Conservation (phyloP, 2,888 invertebrate genomes). For the Macroteleia sp. region DNA sequence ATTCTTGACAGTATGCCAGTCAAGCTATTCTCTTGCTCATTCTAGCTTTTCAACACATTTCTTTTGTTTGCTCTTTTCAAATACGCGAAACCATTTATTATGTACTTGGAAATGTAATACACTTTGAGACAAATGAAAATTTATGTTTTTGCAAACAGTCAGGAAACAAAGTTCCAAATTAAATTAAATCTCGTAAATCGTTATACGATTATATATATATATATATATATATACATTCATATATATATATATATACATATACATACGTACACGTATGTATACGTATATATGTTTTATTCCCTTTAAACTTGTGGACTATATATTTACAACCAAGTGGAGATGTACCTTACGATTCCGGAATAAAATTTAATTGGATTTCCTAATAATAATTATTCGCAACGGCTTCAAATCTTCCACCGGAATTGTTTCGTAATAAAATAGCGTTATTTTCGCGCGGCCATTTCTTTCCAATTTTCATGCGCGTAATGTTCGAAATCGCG, state of each 20-base stretch:
- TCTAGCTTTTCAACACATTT: constrained; percentile 27
- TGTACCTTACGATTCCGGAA: not conserved
- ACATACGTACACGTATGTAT: too few relatives aligned
- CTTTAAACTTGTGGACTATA: constrained; percentile 1
- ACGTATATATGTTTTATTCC: not conserved
- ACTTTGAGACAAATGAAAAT: constrained; percentile 41
- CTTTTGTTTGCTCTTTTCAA: constrained; percentile 27
- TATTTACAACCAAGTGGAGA: not conserved
- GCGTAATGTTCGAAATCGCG: constrained; percentile 53
- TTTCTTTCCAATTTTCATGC: constrained; percentile 58
- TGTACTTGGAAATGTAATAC: constrained; percentile 39
- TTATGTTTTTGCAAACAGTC: not conserved
- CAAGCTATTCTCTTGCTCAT: constrained; percentile 35
- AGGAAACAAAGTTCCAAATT: constrained; percentile 18
- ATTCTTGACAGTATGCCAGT: constrained; percentile 74
- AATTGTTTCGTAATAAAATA: constrained; percentile 35
- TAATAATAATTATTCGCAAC: constrained; percentile 10
- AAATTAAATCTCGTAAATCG: constrained; percentile 29
- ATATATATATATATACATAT: too few relatives aligned
- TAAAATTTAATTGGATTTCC: constrained; percentile 19
- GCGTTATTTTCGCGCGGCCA: constrained; percentile 22
- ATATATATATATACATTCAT: too few relatives aligned
- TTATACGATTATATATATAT: constrained; percentile 1
- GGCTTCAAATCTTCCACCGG: not conserved
- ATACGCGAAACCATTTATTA: constrained; percentile 45